Evolutionary conservation across 2,797 vertebrate species (phyloP).

Genomic region (Cephalopachus bancanus): DNA sequence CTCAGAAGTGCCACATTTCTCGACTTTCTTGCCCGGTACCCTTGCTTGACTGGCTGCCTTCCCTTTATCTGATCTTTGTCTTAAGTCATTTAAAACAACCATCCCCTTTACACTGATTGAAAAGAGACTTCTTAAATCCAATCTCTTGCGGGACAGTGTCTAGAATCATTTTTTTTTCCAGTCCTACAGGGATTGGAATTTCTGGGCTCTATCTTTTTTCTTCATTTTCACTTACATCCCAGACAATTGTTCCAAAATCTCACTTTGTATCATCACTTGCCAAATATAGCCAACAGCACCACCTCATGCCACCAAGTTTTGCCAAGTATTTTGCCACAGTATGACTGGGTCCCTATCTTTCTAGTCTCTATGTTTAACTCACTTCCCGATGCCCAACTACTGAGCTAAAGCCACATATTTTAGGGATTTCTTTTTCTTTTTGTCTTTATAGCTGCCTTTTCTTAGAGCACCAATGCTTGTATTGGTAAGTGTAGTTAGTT

Average conservation of each 20-base stretch:
- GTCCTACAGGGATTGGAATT: neutral
- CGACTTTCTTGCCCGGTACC: neutral
- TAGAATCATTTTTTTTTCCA: neutral
- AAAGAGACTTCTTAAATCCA: neutral
- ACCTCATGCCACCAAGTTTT: neutral
- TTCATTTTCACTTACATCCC: neutral
- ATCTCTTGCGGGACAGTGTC: neutral
- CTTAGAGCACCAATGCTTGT: neutral
- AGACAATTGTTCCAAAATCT: neutral
- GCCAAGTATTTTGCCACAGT: neutral
- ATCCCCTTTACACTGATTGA: neutral
- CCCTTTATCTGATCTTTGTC: neutral
- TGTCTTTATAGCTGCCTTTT: neutral
- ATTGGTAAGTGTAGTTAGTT: neutral
- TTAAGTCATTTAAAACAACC: neutral
- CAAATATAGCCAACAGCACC: neutral
- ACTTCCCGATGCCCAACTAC: neutral
- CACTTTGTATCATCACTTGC: neutral
- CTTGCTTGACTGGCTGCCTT: neutral
- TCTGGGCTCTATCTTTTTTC: neutral
- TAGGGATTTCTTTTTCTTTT: neutral
- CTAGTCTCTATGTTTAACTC: neutral
- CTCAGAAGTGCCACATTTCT: neutral
- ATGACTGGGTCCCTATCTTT: neutral
- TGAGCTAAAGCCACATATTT: neutral